Percentiles rank a stretch among this genome's conserved stretches.
These are phyloP conservation scores for Xenopus petersii DNA, from an alignment of 2,797 vertebrate genomes.

Conservation along the genomic window DNA sequence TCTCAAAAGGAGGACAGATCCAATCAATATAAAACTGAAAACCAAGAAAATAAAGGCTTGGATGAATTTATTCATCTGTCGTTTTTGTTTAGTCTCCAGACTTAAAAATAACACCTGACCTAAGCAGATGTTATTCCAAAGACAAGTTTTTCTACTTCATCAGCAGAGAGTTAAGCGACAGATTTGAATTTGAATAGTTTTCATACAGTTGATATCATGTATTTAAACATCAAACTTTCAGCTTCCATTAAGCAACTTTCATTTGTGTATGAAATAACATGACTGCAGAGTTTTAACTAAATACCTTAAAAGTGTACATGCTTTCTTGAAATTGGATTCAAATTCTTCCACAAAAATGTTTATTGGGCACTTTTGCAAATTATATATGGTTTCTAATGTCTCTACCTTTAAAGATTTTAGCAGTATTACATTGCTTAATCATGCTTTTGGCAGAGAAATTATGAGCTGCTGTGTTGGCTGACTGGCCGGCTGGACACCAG, in stretches of 20 bases:
- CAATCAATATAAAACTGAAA: constrained; percentile 25
- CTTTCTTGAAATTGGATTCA: too few species aligned
- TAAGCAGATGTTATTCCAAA: constrained; percentile 43
- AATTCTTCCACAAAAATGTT: too few species aligned
- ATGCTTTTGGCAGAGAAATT: too few species aligned
- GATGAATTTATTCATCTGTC: constrained; percentile 41
- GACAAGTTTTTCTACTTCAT: constrained; percentile 22
- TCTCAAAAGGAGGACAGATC: constrained; percentile 30
- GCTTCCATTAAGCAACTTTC: not conserved
- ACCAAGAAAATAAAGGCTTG: constrained; percentile 12
- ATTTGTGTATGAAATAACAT: not conserved
- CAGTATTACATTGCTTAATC: too few species aligned
- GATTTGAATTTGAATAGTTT: constrained; percentile 44
- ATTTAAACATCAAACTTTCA: constrained; percentile 16
- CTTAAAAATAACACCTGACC: constrained; percentile 49
- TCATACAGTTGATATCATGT: constrained; percentile 3
- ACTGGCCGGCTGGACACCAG: too few species aligned
- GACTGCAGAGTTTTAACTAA: not conserved
- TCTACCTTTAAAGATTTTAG: too few species aligned
- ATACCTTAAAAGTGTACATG: too few species aligned
- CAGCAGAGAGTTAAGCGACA: constrained; percentile 35
- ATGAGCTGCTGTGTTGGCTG: too few species aligned
- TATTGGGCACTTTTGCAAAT: too few species aligned
- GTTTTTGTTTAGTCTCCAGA: constrained; percentile 32
- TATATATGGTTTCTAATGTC: too few species aligned